These are phyloP conservation scores for Chrysocyon brachyurus DNA, from an alignment of 2,797 vertebrate species.

Conservation along the genomic window DNA sequence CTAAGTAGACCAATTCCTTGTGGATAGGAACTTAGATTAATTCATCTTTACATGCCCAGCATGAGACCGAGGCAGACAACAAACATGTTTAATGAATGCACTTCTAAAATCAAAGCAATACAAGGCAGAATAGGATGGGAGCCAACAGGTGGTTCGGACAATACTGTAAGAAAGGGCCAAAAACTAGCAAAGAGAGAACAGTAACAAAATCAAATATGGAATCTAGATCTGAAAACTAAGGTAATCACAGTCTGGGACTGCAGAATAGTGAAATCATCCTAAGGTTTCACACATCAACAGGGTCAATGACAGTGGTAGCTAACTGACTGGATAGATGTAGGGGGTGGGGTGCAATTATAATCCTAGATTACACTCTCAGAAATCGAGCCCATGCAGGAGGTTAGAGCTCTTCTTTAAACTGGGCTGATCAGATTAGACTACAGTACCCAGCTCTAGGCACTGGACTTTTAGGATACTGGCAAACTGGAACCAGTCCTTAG, in stretches of 20 bases:
- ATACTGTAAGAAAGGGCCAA: background rate
- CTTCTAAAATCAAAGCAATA: slow-evolving; percentile 47
- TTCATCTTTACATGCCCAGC: background rate
- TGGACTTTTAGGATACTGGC: background rate
- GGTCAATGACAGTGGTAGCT: background rate
- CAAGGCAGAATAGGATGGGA: background rate
- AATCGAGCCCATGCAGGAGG: background rate
- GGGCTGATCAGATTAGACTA: background rate
- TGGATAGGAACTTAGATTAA: background rate
- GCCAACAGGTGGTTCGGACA: background rate
- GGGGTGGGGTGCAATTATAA: background rate
- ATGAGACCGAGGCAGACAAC: slow-evolving; percentile 37
- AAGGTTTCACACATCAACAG: background rate
- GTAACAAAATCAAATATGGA: background rate
- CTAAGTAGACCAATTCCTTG: background rate
- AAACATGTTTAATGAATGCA: background rate
- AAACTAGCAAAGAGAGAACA: background rate
- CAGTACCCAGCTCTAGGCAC: background rate
- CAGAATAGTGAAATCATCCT: background rate
- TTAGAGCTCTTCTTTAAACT: background rate
- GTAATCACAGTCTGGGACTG: background rate
- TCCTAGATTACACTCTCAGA: background rate
- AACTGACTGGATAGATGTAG: background rate
- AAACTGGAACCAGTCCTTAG: background rate
- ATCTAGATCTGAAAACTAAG: slow-evolving; percentile 20